A percentile compares a stretch with the other conserved stretches of the same genome.
Evolutionary conservation across 2,797 vertebrate genomes (phyloP).

Genomic region (Epinephelus awoara): DNA sequence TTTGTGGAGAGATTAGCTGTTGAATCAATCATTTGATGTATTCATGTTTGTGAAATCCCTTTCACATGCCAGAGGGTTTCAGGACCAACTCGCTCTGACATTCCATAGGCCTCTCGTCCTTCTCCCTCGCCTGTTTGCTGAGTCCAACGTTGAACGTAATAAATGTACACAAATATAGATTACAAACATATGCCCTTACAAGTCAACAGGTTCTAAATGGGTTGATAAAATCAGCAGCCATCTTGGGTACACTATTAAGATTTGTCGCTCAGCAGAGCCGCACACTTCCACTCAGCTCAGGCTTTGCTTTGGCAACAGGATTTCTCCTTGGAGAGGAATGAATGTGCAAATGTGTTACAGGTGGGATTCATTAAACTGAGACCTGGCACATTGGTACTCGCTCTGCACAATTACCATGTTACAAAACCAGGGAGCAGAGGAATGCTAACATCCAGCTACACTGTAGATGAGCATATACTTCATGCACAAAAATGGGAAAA

Average conservation of each 20-base stretch:
- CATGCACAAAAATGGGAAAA: slow-evolving; percentile 43
- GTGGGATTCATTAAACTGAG: slow-evolving; percentile 87
- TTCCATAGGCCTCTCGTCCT: slow-evolving; percentile 68
- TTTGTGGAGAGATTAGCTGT: slow-evolving; percentile 77
- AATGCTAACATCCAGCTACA: slow-evolving; percentile 57
- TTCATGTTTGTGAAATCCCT: slow-evolving; percentile 78
- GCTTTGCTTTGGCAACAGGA: slow-evolving; percentile 84
- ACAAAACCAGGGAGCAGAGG: slow-evolving; percentile 72
- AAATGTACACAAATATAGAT: slow-evolving; percentile 45
- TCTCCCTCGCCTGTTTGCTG: slow-evolving; percentile 45
- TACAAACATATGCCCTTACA: slow-evolving; percentile 36
- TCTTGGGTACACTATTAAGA: slow-evolving; percentile 66
- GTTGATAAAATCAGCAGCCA: slow-evolving; percentile 65
- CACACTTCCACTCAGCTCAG: slow-evolving; percentile 70
- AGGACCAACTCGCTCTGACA: slow-evolving; percentile 64
- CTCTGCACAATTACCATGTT: slow-evolving; percentile 80
- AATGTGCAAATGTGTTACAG: slow-evolving; percentile 85
- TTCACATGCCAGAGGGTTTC: slow-evolving; percentile 77
- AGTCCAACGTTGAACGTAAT: neutral
- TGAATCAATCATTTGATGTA: slow-evolving; percentile 78
- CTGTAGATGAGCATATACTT: slow-evolving; percentile 36
- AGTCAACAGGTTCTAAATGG: slow-evolving; percentile 54
- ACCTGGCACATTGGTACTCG: slow-evolving; percentile 81
- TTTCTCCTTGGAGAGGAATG: slow-evolving; percentile 83
- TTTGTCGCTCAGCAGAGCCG: slow-evolving; percentile 58